phyloP scores from a whole-genome alignment of 2,888 invertebrate species.

The Melipona beecheii region DNA sequence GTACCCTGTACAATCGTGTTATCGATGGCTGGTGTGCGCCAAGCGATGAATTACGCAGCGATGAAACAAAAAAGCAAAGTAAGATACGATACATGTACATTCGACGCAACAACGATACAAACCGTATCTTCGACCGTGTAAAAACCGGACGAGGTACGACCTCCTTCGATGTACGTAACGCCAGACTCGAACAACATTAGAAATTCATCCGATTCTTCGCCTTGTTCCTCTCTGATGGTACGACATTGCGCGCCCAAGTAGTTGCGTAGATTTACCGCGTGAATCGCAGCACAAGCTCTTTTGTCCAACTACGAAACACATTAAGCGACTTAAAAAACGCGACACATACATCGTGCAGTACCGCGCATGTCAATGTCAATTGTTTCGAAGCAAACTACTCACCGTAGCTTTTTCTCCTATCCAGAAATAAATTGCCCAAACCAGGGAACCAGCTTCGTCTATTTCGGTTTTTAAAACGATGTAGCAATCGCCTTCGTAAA shows the following conservation, averaged over 20 bases:
- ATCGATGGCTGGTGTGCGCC: conserved; percentile 89
- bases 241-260: conserved; percentile 96
- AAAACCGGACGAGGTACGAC: conserved; percentile 98
- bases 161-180: conserved; percentile 98
- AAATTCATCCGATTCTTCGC: conserved; percentile 98
- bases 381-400: conserved; percentile 51
- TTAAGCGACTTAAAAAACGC: background rate
- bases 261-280: conserved; percentile 99
- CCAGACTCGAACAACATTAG: conserved; percentile 95
- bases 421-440: conserved; percentile 99
- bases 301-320: conserved; percentile 90
- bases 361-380: background rate
- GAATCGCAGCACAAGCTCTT: conserved; percentile 98
- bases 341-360: background rate
- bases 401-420: conserved; percentile 98
- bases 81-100: background rate
- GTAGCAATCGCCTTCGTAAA: conserved; percentile 99
- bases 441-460: conserved; percentile 93
- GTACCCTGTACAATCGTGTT: conserved; percentile 94
- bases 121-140: conserved; percentile 97
- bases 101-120: conserved; percentile 66
- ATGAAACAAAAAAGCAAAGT: background rate
- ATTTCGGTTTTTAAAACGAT: conserved; percentile 95
- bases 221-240: conserved; percentile 98
- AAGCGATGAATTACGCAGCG: background rate